Evolutionary conservation across 2,888 invertebrate genomes (phyloP).

Genomic region (Chirona hameri): DNA sequence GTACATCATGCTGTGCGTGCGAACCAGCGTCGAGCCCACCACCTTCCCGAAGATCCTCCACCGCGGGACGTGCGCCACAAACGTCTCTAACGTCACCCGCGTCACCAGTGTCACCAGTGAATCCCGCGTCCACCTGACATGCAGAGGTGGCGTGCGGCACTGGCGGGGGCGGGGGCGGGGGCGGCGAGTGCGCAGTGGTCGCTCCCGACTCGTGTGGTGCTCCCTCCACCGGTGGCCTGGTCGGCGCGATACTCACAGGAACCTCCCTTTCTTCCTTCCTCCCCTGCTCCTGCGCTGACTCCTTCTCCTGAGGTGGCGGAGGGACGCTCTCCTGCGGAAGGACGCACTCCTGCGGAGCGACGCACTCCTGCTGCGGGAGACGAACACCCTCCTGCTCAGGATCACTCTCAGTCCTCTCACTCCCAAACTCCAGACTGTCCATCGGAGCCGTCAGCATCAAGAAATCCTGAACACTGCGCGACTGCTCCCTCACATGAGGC

Average conservation of each 20-base stretch:
- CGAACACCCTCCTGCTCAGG: background rate
- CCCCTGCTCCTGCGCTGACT: background rate
- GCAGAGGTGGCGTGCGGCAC: too few species aligned
- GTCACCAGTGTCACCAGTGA: too few species aligned
- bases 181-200: background rate
- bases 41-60: background rate
- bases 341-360: too few species aligned
- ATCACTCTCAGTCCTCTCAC: background rate
- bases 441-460: constrained; percentile 66
- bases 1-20: background rate
- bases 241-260: background rate
- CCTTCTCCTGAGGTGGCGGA: too few species aligned
- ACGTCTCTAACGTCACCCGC: too few species aligned
- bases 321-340: too few species aligned
- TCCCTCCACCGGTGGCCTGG: background rate
- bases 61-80: too few species aligned
- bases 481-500: constrained; percentile 62
- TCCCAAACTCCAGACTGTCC: constrained; percentile 48
- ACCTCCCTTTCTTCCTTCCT: background rate
- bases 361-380: too few species aligned
- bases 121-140: too few species aligned
- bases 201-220: background rate
- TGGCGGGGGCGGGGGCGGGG: too few species aligned
- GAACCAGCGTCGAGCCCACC: background rate
- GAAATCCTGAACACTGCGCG: constrained; percentile 62